Conservation (phyloP, 2,888 invertebrate species). For the Thecophora atra region DNA sequence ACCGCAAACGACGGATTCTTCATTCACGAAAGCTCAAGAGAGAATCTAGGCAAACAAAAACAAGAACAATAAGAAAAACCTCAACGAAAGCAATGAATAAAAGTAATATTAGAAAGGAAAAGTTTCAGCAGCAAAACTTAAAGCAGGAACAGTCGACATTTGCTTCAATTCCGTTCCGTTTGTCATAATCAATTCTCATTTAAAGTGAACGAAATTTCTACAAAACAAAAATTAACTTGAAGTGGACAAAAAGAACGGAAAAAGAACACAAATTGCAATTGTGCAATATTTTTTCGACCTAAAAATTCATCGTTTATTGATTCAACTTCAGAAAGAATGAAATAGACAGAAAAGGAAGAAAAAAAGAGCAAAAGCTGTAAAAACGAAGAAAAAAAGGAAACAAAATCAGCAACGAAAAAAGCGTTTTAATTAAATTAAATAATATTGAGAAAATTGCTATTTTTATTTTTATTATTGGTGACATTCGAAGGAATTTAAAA, state of each 20-base stretch:
- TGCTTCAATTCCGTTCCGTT: neutral
- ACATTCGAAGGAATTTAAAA: too few relatives aligned
- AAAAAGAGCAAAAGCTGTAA: neutral
- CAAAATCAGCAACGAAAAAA: neutral
- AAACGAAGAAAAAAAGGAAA: neutral
- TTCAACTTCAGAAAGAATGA: constrained; percentile 19
- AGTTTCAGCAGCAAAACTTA: constrained; percentile 32
- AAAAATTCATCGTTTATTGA: constrained; percentile 36
- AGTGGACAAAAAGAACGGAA: neutral
- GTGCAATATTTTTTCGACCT: neutral
- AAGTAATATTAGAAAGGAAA: constrained; percentile 40
- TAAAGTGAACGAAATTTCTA: neutral
- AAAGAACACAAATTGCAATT: constrained; percentile 4
- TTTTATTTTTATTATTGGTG: too few relatives aligned
- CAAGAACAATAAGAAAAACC: constrained; percentile 1
- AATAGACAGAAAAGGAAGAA: neutral
- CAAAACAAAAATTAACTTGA: neutral
- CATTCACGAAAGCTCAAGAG: constrained; percentile 43
- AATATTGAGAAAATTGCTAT: too few relatives aligned
- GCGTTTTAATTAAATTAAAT: constrained; percentile 12
- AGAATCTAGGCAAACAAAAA: neutral
- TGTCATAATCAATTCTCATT: constrained; percentile 20
- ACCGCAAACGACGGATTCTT: neutral
- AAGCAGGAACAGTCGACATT: constrained; percentile 3
- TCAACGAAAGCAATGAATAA: neutral